Base-by-base conservation (phyloP, 2,797 vertebrate genomes). In the Ctenopoma multispine region DNA sequence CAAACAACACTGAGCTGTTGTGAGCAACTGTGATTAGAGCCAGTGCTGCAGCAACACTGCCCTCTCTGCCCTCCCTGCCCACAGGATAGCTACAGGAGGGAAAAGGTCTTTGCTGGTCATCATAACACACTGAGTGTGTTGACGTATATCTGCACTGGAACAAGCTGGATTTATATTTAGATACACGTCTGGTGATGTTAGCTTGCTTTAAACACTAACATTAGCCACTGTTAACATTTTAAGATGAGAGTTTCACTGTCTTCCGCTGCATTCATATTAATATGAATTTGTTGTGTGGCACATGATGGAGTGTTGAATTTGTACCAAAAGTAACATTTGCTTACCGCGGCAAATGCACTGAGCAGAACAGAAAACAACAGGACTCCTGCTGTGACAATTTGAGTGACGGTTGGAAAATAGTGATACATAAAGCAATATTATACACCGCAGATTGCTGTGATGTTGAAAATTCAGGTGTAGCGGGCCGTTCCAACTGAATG, bases 401-500 rank as follows among this genome's bases (percentile, higher is more conserved):
- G 81, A 86, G 62, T 84, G 81, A 81, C 65, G n/a, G 58, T 71
- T 73, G 55, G 66, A 66, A 70, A 79, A 80, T 41, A 72, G 71
- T 71, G 70, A 81, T 68, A 48, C 69, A 77, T 65, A 66, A 75
- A 74, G 72, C 56, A 74, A 77, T 72, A 64, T 51, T 77, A 63
- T 55, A 48, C 40, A 34, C 29, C 24, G 34, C 48, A 44, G 60
- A 75, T 29, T 66, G 67, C 67, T 70, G 55, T 34, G 50, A 57
- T 77, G 58, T 66, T 64, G 48, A 66, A 65, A 68, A 61, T 44
- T 24, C 66, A 68, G 55, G 58, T 77, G 48, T 59, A 51, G 44
- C 6, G 7, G 40, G 58, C 29, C n/a, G 58, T 17, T 69, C 5
- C 59, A 53, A 44, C 43, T 56, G 48, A 75, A 49, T 62, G 34